Evolutionary conservation across 2,888 invertebrate genomes (phyloP), one percentile per base, ranked within the genome.

Genomic region (Cephonodes hylas): DNA sequence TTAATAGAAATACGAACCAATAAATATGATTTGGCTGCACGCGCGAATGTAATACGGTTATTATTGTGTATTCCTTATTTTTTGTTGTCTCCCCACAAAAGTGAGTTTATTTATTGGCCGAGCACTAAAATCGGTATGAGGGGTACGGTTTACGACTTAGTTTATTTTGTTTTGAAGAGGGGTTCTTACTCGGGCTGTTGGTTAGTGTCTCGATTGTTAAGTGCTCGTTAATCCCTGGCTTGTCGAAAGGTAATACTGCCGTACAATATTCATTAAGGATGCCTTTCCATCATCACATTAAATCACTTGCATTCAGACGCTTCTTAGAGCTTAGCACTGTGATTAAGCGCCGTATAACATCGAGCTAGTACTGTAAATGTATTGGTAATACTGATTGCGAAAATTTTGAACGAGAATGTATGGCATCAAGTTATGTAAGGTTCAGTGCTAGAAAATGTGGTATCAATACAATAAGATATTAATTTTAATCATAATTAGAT

Each of bases 81-180:
- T 66, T 63, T 67, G 58, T 38, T n/a, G n/a, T 61, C 66, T 76
- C 78, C 83, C 87, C 83, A 82, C 88, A 86, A 85, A 85, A 81
- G 77, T 85, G 79, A 84, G 81, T 87, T 89, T 91, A 91, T 91
- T 91, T 91, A 90, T 90, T 89, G 80, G 83, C 81, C 67, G 77
- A 81, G 83, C 79, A 85, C 84, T 89, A 86, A 87, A 89, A 84
- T 83, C 75, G 78, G 69, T 75, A 74, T 81, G 81, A 83, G 84
- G 89, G 89, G 83, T 80, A 72, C 77, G 79, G 79, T 88, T 90
- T 89, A 90, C 83, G 85, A 85, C 77, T 74, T 72, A 85, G 83
- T 85, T 86, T 85, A 81, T 88, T 84, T 83, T 76, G 79, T 81
- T 78, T 70, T 77, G 72, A 77, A 83, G 77, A 81, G 83, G 85